Percentiles rank a stretch among this genome's conserved stretches.
Conservation (phyloP, 1,140 invertebrate genomes). For the Ceratina japonica region DNA sequence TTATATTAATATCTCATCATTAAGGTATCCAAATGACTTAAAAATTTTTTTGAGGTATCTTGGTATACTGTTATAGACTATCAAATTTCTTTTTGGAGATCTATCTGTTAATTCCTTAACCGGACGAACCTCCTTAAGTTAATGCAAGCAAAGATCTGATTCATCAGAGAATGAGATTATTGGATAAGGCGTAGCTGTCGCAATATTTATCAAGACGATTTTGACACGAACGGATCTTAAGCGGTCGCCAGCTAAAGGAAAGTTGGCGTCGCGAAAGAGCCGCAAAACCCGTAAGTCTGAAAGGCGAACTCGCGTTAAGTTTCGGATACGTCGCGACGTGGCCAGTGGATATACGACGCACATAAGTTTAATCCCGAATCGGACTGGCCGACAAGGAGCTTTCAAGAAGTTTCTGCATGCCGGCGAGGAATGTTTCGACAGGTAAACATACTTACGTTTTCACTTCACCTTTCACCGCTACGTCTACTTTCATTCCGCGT, state of each 20-base stretch:
- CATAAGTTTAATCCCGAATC: conserved; percentile 50
- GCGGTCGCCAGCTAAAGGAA: not conserved
- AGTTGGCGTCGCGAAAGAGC: conserved; percentile 28
- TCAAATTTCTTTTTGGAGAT: too few relatives aligned
- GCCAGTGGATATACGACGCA: conserved; percentile 37
- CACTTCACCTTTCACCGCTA: conserved; percentile 2
- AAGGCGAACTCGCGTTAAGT: conserved; percentile 28
- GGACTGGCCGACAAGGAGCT: conserved; percentile 44
- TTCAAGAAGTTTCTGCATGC: conserved; percentile 47
- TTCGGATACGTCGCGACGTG: conserved; percentile 28
- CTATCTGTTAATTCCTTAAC: too few relatives aligned
- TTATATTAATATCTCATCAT: too few relatives aligned
- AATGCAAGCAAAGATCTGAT: too few relatives aligned
- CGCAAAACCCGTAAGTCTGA: conserved; percentile 33
- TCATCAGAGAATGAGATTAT: too few relatives aligned
- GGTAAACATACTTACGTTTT: conserved; percentile 42
- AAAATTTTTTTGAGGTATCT: too few relatives aligned
- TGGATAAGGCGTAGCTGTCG: too few relatives aligned
- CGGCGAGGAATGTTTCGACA: conserved; percentile 38
- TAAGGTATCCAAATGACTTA: too few relatives aligned
- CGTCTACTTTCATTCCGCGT: conserved; percentile 17
- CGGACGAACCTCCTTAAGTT: too few relatives aligned
- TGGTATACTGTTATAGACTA: too few relatives aligned
- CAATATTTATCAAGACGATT: conserved; percentile 4
- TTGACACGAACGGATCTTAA: conserved; percentile 15